Conservation (phyloP, 1,140 invertebrate genomes). For the Pararge aegeria region DNA sequence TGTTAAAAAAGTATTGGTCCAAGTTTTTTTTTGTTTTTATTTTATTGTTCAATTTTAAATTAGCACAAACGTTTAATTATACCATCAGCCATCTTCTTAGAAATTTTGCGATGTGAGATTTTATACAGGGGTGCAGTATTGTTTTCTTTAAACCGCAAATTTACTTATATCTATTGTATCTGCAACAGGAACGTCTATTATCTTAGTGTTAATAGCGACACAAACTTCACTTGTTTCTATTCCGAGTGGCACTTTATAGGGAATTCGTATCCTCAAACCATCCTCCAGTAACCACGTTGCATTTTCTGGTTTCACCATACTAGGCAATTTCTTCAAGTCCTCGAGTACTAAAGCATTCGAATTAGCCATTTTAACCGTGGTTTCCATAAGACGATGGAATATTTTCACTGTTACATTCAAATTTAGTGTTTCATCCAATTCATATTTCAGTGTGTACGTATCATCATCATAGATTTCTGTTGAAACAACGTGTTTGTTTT, state of each 20-base stretch:
- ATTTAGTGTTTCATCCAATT: slow-evolving; percentile 1
- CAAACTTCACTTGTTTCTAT: neutral
- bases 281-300: slow-evolving; percentile 8
- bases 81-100: too few relatives aligned
- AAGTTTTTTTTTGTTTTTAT: too few relatives aligned
- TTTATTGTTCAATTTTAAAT: too few relatives aligned
- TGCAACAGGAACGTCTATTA: neutral
- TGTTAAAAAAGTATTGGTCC: too few relatives aligned
- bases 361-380: neutral
- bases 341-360: neutral
- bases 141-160: too few relatives aligned
- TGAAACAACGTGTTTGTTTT: neutral
- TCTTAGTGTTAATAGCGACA: neutral
- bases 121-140: too few relatives aligned
- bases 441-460: slow-evolving; percentile 16
- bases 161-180: neutral
- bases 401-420: slow-evolving; percentile 6
- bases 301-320: neutral
- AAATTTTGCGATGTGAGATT: too few relatives aligned
- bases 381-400: slow-evolving; percentile 8
- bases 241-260: slow-evolving; percentile 6
- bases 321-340: slow-evolving; percentile 14
- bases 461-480: slow-evolving; percentile 11
- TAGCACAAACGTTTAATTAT: too few relatives aligned
- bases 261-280: slow-evolving; percentile 4